Evolutionary conservation across 2,888 invertebrate genomes (phyloP), one percentile per base, ranked within the genome.

Genomic region (Lepidochrysops patricia): DNA sequence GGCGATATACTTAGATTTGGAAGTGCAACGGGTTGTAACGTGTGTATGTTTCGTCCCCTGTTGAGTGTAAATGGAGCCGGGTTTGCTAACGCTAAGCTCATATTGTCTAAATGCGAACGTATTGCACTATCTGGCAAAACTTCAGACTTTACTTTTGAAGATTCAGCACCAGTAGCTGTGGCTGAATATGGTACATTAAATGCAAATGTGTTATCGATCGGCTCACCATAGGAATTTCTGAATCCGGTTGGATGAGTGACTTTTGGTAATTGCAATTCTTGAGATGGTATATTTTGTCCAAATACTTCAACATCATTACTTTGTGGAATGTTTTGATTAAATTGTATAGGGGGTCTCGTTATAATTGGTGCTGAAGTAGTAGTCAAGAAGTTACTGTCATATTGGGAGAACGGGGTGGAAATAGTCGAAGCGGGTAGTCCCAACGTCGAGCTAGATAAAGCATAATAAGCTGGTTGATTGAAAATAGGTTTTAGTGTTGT

Each of bases 1-100:
- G 91, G 91, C 27, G 91, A 89, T 52, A 91, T 85, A 68, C 92
- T 93, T 34, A 94, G 75, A 72, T 92, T 92, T 0, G 94, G 93
- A 67, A 93, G 80, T 3, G 93, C 91, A 59, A 94, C 90, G 1
- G 93, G 92, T 67, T 85, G 87, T 62, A 90, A 68, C 0, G 89
- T 88, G 64, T 89, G 89, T 67, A 89, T 87, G 68, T 87, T 85
- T 74, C 88, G 78, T 37, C 86, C 89, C 70, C 77, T 82, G 64
- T 87, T 85, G 34, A 82, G 71, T 13, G 80, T 77, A 70, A 89
- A 89, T 58, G 88, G 88, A 25, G 89, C 82, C 62, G 88, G 89
- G 68, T 86, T 86, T 34, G 81, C 76, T 50, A 89, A 65, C 12
- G 84, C 79, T 70, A 88, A 72, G 52, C 87, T 80, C 19, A 72